Evolutionary conservation across 2,797 vertebrate genomes (phyloP).

Genomic region (Labeo calbasu): DNA sequence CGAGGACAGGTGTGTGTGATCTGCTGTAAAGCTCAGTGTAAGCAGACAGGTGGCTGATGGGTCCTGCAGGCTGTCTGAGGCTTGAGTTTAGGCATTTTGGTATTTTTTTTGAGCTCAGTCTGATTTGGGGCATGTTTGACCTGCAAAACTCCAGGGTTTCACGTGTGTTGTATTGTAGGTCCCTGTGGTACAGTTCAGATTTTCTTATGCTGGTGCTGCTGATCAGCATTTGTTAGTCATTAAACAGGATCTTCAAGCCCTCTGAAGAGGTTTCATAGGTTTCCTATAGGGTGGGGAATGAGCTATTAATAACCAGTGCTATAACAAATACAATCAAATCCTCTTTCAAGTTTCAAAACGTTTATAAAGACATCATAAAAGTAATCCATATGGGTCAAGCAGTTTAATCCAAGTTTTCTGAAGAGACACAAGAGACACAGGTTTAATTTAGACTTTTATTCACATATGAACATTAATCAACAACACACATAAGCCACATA

Average conservation of each 20-base stretch:
- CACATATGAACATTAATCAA: background rate
- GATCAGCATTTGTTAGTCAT: background rate
- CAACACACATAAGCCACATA: background rate
- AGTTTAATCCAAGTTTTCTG: background rate
- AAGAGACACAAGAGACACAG: background rate
- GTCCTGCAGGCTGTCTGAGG: conserved; percentile 12
- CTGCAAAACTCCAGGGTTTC: background rate
- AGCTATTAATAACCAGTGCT: background rate
- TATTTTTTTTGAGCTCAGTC: background rate
- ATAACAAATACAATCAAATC: background rate
- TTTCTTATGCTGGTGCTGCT: background rate
- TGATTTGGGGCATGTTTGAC: conserved; percentile 14
- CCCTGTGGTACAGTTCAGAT: background rate
- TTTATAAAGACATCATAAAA: background rate
- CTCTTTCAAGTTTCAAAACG: background rate
- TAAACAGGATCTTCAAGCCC: background rate
- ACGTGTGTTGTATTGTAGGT: background rate
- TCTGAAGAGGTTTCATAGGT: background rate
- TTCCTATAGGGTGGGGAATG: background rate
- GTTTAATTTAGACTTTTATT: background rate
- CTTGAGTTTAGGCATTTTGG: conserved; percentile 5
- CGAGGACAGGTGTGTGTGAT: background rate
- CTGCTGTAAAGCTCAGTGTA: conserved; percentile 15
- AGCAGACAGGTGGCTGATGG: conserved; percentile 39
- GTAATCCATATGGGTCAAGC: background rate